Evolutionary conservation across 2,888 invertebrate species (phyloP).

Genomic region (Acronicta alni): DNA sequence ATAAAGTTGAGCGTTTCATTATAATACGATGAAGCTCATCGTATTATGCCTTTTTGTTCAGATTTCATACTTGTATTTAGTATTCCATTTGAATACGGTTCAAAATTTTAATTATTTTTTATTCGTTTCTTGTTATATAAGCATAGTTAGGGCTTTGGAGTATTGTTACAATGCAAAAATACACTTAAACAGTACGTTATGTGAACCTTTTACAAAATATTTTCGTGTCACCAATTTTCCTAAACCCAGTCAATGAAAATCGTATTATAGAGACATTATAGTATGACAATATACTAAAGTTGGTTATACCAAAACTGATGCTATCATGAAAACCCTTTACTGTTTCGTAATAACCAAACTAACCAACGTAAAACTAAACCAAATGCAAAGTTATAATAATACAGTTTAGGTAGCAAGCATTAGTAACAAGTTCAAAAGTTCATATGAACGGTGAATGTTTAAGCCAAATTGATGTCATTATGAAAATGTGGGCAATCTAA

Average conservation of each 20-base stretch:
- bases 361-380: conserved; percentile 39
- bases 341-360: conserved; percentile 11
- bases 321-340: not conserved
- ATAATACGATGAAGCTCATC: no score
- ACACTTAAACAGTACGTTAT: no score
- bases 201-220: no score
- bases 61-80: not conserved
- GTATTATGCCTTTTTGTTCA: not conserved
- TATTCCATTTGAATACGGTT: not conserved
- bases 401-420: conserved; percentile 47
- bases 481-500: conserved; percentile 68
- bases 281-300: not conserved
- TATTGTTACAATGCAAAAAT: no score
- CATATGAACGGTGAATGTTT: conserved; percentile 49
- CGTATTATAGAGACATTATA: not conserved
- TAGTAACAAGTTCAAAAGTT: conserved; percentile 44
- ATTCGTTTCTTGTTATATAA: no score
- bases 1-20: conserved; percentile 15
- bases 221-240: no score
- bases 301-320: not conserved
- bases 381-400: conserved; percentile 49
- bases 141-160: no score
- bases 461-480: conserved; percentile 68
- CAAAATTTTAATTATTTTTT: not conserved
- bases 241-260: not conserved